A percentile compares a stretch with the other conserved stretches of the same genome.
These are phyloP conservation scores for Meloe dianella DNA, from an alignment of 2,888 invertebrate species.

Conservation along the genomic window DNA sequence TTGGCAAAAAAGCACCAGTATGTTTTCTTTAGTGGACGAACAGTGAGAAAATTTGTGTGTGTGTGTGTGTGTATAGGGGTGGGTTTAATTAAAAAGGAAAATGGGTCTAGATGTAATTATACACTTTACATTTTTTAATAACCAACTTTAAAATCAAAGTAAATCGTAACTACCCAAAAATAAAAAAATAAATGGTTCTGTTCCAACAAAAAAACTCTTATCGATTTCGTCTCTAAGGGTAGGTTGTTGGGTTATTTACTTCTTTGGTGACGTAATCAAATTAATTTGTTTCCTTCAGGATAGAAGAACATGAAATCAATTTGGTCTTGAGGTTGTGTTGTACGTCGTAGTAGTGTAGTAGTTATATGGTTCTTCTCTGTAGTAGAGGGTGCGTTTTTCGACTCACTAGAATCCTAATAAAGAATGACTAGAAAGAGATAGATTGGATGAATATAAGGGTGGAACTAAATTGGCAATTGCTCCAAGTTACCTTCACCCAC, in stretches of 20 bases:
- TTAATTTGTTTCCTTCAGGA: neutral
- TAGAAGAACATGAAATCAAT: neutral
- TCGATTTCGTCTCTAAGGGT: neutral
- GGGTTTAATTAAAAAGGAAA: slow-evolving; percentile 4
- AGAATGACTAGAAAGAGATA: neutral
- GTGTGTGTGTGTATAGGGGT: neutral
- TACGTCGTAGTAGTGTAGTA: neutral
- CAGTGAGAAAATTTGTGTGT: too few species aligned
- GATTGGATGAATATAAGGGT: neutral
- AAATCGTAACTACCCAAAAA: too few species aligned
- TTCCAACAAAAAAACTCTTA: neutral
- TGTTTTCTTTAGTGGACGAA: slow-evolving; percentile 48
- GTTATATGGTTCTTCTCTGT: too few species aligned
- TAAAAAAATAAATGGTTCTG: too few species aligned
- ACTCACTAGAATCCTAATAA: neutral
- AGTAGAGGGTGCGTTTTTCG: neutral
- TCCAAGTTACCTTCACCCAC: slow-evolving; percentile 10
- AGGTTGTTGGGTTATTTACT: neutral
- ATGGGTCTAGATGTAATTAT: neutral
- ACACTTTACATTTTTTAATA: neutral
- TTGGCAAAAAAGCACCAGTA: slow-evolving; percentile 46
- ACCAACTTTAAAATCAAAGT: neutral
- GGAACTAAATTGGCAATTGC: slow-evolving; percentile 8
- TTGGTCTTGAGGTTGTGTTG: neutral
- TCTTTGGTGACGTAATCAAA: neutral